Percentiles rank a stretch among this genome's conserved stretches.
Evolutionary conservation across 2,888 invertebrate genomes (phyloP).

Genomic region (Opisthograptis luteolata): DNA sequence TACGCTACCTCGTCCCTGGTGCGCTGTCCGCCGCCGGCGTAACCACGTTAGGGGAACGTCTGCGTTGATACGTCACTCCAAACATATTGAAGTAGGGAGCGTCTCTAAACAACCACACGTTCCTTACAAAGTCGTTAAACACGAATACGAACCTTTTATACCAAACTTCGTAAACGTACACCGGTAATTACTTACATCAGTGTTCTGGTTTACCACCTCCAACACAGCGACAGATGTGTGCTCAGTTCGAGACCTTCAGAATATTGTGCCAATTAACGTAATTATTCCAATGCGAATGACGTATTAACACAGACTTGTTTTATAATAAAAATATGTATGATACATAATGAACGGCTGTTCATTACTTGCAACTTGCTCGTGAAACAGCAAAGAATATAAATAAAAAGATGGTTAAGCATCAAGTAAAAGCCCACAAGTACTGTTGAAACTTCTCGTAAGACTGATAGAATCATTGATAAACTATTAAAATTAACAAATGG

Average conservation of each 20-base stretch:
- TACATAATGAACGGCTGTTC: slow-evolving; percentile 10
- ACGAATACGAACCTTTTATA: not conserved
- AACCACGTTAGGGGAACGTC: slow-evolving; percentile 39
- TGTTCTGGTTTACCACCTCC: not conserved
- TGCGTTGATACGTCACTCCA: slow-evolving; percentile 24
- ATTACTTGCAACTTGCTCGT: slow-evolving; percentile 14
- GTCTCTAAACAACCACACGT: not conserved
- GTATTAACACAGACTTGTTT: slow-evolving; percentile 20
- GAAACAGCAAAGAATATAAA: slow-evolving; percentile 7
- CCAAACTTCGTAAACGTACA: not conserved
- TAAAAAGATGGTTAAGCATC: slow-evolving; percentile 8
- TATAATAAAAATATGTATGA: slow-evolving; percentile 12
- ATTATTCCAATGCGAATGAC: slow-evolving; percentile 9
- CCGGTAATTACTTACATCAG: not conserved
- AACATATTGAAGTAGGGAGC: not conserved
- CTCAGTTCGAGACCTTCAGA: slow-evolving; percentile 12
- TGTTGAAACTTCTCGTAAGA: slow-evolving; percentile 31
- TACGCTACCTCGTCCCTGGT: slow-evolving; percentile 92
- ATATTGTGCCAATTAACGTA: slow-evolving; percentile 19
- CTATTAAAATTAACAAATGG: slow-evolving; percentile 21
- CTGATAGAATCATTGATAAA: slow-evolving; percentile 31
- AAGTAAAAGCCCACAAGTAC: slow-evolving; percentile 15
- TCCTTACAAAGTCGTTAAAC: not conserved
- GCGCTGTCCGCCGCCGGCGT: slow-evolving; percentile 89
- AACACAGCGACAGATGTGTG: slow-evolving; percentile 5